phyloP scores from a whole-genome alignment of 2,888 invertebrate genomes.

The Blastobasis adustella region DNA sequence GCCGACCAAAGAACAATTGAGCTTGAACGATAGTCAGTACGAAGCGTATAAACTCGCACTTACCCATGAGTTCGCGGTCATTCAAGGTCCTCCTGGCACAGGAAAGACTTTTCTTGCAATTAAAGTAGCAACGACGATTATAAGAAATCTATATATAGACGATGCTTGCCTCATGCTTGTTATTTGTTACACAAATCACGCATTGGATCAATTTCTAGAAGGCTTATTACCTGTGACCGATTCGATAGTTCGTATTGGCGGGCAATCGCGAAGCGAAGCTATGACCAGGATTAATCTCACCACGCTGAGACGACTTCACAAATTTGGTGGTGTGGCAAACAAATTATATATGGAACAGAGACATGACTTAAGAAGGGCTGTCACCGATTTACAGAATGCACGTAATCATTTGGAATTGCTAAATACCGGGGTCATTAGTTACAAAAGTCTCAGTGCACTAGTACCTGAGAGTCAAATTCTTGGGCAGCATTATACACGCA shows the following conservation, averaged over 20 bases:
- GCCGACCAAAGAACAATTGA: conserved; percentile 56
- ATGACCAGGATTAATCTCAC: conserved; percentile 55
- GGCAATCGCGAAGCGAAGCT: conserved; percentile 75
- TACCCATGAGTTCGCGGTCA: conserved; percentile 80
- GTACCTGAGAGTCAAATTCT: conserved; percentile 22
- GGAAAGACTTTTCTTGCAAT: conserved; percentile 88
- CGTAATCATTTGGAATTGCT: conserved; percentile 32
- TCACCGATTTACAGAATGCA: conserved; percentile 25
- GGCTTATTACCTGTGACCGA: conserved; percentile 75
- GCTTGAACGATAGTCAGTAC: conserved; percentile 79
- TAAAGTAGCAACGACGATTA: conserved; percentile 79
- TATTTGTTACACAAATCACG: conserved; percentile 90
- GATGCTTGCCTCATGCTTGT: conserved; percentile 76
- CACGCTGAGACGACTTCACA: conserved; percentile 30
- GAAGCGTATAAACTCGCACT: conserved; percentile 79
- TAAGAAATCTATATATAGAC: conserved; percentile 62
- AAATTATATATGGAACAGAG: conserved; percentile 29
- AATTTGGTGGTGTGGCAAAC: conserved; percentile 7
- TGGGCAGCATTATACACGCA: conserved; percentile 18
- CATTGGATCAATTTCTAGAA: conserved; percentile 88
- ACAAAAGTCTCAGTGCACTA: conserved; percentile 13
- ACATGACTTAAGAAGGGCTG: conserved; percentile 20
- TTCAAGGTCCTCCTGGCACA: conserved; percentile 92
- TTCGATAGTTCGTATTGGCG: conserved; percentile 80
- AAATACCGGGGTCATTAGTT: conserved; percentile 33